These are phyloP conservation scores for Perizoma affinitatum DNA, from an alignment of 2,888 invertebrate genomes.

Conservation along the genomic window DNA sequence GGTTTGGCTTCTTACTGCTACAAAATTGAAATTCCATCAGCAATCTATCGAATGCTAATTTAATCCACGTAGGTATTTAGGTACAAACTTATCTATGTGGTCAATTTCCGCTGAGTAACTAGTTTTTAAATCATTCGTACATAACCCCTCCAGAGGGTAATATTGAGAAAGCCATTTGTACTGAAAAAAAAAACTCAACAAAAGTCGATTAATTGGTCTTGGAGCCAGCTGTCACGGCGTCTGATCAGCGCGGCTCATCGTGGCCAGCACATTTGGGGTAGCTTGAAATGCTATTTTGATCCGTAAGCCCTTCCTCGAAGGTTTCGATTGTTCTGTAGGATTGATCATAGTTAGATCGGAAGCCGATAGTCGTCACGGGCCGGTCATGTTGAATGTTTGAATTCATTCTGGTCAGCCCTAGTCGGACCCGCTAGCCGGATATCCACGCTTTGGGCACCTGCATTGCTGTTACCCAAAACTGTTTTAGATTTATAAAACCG, in stretches of 20 bases:
- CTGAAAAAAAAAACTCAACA: no score
- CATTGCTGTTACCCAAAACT: conserved; percentile 33
- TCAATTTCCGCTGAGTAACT: conserved; percentile 8
- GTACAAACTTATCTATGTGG: conserved; percentile 2
- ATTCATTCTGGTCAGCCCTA: conserved; percentile 58
- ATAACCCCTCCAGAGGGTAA: no score
- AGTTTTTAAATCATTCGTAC: background rate
- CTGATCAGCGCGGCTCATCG: conserved; percentile 23
- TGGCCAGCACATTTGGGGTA: conserved; percentile 1
- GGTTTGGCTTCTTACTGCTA: background rate
- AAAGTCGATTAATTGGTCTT: conserved; percentile 27
- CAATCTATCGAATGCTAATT: conserved; percentile 13
- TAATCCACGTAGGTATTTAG: background rate
- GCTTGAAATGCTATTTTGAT: background rate
- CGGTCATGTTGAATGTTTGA: conserved; percentile 56
- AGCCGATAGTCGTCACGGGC: conserved; percentile 71
- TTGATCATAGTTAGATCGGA: conserved; percentile 58
- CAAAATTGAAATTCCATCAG: conserved; percentile 11
- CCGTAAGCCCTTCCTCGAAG: conserved; percentile 1
- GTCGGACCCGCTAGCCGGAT: conserved; percentile 71
- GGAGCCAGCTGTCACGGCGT: conserved; percentile 46
- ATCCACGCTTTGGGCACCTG: conserved; percentile 64
- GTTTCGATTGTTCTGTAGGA: conserved; percentile 1
- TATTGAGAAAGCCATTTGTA: no score
- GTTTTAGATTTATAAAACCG: background rate